Evolutionary conservation across 1,140 invertebrate genomes (phyloP), one percentile per base, ranked within the genome.

Genomic region (Bradysia coprophila): DNA sequence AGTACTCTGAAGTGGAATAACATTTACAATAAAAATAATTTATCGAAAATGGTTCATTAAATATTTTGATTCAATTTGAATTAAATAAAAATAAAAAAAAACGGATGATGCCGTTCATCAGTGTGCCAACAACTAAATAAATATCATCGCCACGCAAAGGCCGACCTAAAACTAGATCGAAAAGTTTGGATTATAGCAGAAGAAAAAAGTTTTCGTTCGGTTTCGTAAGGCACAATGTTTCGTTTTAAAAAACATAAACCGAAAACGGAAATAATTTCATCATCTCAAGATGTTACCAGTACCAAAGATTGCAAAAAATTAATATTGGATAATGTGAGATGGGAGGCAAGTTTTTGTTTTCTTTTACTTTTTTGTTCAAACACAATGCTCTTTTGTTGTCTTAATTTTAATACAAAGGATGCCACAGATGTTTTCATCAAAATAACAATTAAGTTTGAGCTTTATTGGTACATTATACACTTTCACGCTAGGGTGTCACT

Each of bases 281-380:
- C 55, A 16, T 49, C 51, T n/a, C 51, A 50, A 40, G 51, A 54
- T 15, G 47, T 51, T n/a, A 28, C 23, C 48, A 53, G 38, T 49
- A 38, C 15, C 5, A 59, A 59, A 49, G 56, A 55, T 34, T 57
- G 57, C 40, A 59, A 59, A 37, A 48, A 55, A 2, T 47, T 59
- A 21, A 46, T 53, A 33, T 48, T 59, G 46, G 57, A 59, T 43
- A 57, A 57, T 39, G 48, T 48, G 37, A 49, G 57, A 21, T 53
- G 54, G 53, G 56, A 59, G 57, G 57, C 57, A 59, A 59, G 57
- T 59, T 54, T 22, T 21, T 43, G n/a, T n/a, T n/a, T n/a, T n/a
- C n/a, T n/a, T n/a, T n/a, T n/a, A n/a, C n/a, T 40, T 31, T 40
- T 45, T 47, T 52, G 33, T 45, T 48, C 44, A 37, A 43, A 43